Evolutionary conservation across 2,113 vertebrate genomes (phyloP), one percentile per base, ranked within the genome.

Genomic region (Vulpes ferrilata): DNA sequence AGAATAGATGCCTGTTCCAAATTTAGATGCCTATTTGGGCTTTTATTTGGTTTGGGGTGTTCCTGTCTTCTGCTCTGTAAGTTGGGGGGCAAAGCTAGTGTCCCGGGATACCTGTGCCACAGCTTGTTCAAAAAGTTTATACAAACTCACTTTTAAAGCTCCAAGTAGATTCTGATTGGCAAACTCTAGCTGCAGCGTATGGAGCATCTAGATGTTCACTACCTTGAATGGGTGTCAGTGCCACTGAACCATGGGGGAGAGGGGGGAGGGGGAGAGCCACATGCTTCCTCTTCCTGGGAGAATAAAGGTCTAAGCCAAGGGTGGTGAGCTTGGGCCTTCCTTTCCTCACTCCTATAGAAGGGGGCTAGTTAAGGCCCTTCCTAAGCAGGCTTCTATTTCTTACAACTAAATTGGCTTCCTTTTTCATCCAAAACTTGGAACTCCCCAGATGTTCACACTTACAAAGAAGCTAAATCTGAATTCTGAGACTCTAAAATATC

Each of bases 31-130:
- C 96, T 88, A 0, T 57, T 35, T 30, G 57, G 91, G 65, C 97
- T 97, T 94, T 73, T 88, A 73, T 93, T 97, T 81, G 71, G 60
- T 96, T 95, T 79, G 53, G 64, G 89, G 35, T 89, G 20, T 88
- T 93, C 85, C 95, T 97, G 38, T 96, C 59, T 96, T 90, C 91
- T 97, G 90, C 90, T 96, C 93, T 82, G 30, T 82, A 89, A 69
- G 81, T 84, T 88, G n/a, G 53, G 79, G 38, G 35, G 85, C 86
- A 93, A 76, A 90, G 38, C 90, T 80, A 73, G 82, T 59, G 35
- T 96, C 95, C 86, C 79, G 27, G 83, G 89, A 95, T 76, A 94
- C 84, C 88, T 80, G 74, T 92, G 93, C 92, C 74, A 84, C 80
- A 88, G 89, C 73, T 80, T 89, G 57, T 96, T 87, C 10, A 4